A percentile compares a stretch with the other conserved stretches of the same genome.
phyloP scores from a whole-genome alignment of 2,888 invertebrate genomes.

The Mimas tiliae region DNA sequence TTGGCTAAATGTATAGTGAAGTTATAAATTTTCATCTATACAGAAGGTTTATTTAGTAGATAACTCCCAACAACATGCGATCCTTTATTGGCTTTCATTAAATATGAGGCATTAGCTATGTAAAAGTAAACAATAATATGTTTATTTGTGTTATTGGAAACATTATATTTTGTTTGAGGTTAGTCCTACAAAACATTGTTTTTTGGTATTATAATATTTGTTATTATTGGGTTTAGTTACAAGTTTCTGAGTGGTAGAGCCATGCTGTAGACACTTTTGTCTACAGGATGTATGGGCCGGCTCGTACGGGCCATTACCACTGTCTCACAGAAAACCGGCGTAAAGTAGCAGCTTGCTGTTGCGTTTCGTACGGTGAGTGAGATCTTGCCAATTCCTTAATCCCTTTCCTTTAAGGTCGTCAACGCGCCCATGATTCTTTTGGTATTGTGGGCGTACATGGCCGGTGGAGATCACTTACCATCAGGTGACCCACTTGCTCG shows the following conservation, averaged over 20 bases:
- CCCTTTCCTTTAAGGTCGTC: too few relatives aligned
- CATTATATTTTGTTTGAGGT: slow-evolving; percentile 16
- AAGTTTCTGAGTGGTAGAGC: too few relatives aligned
- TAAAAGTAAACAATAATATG: neutral
- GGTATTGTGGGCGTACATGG: too few relatives aligned
- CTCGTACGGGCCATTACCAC: too few relatives aligned
- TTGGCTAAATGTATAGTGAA: neutral
- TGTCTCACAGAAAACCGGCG: too few relatives aligned
- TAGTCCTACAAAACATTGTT: neutral
- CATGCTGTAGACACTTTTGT: too few relatives aligned
- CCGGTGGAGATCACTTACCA: too few relatives aligned
- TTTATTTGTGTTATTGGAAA: slow-evolving; percentile 23
- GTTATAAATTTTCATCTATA: neutral
- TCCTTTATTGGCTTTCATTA: slow-evolving; percentile 14
- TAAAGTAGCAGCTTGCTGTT: neutral
- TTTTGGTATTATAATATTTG: neutral
- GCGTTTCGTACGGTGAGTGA: too few relatives aligned
- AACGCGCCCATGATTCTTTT: too few relatives aligned
- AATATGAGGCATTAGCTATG: slow-evolving; percentile 9
- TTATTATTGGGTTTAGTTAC: slow-evolving; percentile 2
- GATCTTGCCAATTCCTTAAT: too few relatives aligned
- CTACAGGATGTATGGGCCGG: too few relatives aligned
- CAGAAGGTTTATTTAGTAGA: slow-evolving; percentile 7
- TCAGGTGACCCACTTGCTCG: too few relatives aligned
- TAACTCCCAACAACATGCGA: neutral